A percentile compares a stretch with the other conserved stretches of the same genome.
Conservation (phyloP, 2,797 vertebrate species). For the Merluccius polli region DNA sequence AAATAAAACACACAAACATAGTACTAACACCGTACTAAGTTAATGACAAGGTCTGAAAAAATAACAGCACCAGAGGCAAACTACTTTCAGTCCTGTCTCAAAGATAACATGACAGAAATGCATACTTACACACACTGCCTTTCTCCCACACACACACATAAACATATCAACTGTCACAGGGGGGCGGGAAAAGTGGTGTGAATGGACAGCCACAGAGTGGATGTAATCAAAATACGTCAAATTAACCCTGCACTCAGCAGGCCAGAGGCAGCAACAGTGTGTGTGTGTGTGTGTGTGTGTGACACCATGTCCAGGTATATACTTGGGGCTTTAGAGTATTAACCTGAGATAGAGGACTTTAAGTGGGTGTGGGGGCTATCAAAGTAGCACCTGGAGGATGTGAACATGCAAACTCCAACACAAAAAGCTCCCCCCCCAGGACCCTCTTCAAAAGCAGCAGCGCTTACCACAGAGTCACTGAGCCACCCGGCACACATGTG, state of each 20-base stretch:
- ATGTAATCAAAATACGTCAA: conserved; percentile 23
- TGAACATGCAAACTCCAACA: too few relatives aligned
- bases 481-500: not conserved
- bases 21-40: conserved; percentile 34
- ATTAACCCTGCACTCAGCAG: conserved; percentile 28
- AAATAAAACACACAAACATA: conserved; percentile 19
- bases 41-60: conserved; percentile 43
- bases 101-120: not conserved
- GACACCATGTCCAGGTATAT: too few relatives aligned
- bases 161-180: conserved; percentile 5
- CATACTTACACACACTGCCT: not conserved
- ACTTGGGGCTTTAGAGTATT: too few relatives aligned
- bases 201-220: conserved; percentile 23
- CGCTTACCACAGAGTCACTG: not conserved
- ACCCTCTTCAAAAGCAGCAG: not conserved
- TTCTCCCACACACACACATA: conserved; percentile 3
- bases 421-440: not conserved
- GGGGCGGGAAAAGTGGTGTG: conserved; percentile 18
- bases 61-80: conserved; percentile 23
- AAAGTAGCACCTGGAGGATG: too few relatives aligned
- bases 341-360: too few relatives aligned
- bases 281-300: not conserved
- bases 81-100: conserved; percentile 32
- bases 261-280: conserved; percentile 16
- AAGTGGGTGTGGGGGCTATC: too few relatives aligned